A percentile compares a stretch with the other conserved stretches of the same genome.
Conservation (phyloP, 1,140 invertebrate genomes). For the Tachypleus tridentatus region DNA sequence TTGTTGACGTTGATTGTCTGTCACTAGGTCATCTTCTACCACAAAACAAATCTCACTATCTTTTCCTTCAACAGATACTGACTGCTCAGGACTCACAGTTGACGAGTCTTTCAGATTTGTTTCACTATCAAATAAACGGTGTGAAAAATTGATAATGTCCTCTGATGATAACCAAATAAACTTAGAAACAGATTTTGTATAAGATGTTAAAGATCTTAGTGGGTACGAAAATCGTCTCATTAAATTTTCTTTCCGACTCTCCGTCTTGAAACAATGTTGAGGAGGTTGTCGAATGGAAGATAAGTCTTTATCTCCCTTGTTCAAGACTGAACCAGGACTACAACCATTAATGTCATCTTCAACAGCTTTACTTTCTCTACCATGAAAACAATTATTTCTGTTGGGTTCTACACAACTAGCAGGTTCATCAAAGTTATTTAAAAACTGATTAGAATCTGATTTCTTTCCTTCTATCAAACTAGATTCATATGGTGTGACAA, state of each 20-base stretch:
- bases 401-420: too few species aligned
- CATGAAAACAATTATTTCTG: too few species aligned
- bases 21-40: not conserved
- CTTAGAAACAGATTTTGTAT: not conserved
- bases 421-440: too few species aligned
- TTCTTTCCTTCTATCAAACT: too few species aligned
- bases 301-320: not conserved
- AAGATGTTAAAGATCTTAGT: not conserved
- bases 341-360: not conserved
- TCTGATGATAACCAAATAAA: not conserved
- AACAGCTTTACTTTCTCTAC: too few species aligned
- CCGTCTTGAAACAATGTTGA: not conserved
- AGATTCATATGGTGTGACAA: too few species aligned
- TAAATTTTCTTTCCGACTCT: not conserved
- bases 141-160: not conserved
- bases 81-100: not conserved
- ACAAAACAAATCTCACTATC: not conserved
- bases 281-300: not conserved
- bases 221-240: not conserved
- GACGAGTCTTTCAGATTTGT: not conserved
- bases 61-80: not conserved
- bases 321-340: not conserved
- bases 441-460: too few species aligned
- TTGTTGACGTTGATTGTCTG: not conserved
- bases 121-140: not conserved